These are phyloP conservation scores for Diglossa brunneiventris DNA, from an alignment of 2,113 vertebrate species.

Conservation along the genomic window DNA sequence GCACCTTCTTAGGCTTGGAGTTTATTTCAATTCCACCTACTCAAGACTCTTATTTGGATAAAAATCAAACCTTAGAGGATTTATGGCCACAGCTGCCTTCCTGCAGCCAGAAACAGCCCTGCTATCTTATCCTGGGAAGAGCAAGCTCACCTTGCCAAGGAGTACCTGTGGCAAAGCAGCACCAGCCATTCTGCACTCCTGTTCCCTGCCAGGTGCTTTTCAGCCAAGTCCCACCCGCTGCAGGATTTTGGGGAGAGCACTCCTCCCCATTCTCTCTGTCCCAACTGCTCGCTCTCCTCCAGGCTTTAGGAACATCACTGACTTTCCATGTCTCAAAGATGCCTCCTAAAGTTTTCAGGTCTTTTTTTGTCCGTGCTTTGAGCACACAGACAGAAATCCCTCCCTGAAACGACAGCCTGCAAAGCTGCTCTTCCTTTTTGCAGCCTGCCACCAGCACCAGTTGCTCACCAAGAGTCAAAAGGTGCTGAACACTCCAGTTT, in stretches of 20 bases:
- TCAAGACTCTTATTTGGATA: not conserved
- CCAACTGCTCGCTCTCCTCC: fast-evolving
- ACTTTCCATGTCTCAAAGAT: not conserved
- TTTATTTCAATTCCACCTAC: not conserved
- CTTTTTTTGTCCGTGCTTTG: not conserved
- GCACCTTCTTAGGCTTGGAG: not conserved
- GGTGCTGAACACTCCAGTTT: not conserved
- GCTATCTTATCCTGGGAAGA: not conserved
- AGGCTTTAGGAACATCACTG: not conserved
- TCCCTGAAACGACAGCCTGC: not conserved
- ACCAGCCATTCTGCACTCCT: fast-evolving
- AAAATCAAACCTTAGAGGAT: not conserved
- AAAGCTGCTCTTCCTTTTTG: not conserved
- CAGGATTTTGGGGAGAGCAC: not conserved
- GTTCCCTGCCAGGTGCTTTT: not conserved
- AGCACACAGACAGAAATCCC: not conserved
- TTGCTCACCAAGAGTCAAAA: not conserved
- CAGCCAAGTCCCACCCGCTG: not conserved
- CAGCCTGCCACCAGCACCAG: not conserved
- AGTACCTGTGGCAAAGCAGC: not conserved
- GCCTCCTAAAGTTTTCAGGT: not conserved
- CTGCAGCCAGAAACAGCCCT: not conserved
- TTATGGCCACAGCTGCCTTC: not conserved
- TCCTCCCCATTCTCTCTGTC: not conserved
- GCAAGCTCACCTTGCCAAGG: not conserved